Evolutionary conservation across 2,797 vertebrate genomes (phyloP).

Genomic region (Microhierax caerulescens): DNA sequence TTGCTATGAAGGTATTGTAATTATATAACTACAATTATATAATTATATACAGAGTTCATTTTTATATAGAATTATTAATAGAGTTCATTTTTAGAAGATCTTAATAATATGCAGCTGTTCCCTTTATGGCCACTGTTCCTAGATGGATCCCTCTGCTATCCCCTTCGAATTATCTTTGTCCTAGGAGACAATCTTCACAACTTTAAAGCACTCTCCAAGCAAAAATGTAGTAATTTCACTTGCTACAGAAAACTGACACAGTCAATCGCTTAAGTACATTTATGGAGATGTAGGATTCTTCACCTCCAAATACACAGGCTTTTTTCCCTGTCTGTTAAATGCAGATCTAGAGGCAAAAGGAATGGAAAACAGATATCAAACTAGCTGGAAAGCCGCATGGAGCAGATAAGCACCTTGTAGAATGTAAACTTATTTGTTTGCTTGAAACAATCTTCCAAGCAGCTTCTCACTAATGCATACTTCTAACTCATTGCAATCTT

Average conservation of each 20-base stretch:
- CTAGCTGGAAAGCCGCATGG: neutral
- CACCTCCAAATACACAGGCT: neutral
- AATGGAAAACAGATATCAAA: neutral
- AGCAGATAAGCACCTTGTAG: neutral
- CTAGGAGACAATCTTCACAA: neutral
- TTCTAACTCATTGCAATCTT: neutral
- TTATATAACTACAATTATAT: neutral
- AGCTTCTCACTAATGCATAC: neutral
- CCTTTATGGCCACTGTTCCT: neutral
- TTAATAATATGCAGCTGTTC: neutral
- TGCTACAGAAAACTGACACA: neutral
- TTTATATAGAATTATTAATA: neutral
- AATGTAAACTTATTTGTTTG: neutral
- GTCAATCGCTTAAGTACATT: neutral
- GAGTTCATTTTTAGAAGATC: neutral
- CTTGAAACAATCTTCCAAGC: neutral
- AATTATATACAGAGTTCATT: neutral
- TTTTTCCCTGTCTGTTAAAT: neutral
- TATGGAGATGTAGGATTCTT: neutral
- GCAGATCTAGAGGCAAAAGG: neutral
- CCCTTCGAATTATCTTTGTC: neutral
- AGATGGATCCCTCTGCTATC: neutral
- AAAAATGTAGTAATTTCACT: neutral
- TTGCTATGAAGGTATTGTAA: neutral
- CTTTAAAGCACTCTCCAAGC: neutral